Percentiles rank a stretch among this genome's conserved stretches.
Evolutionary conservation across 2,888 invertebrate genomes (phyloP).

Genomic region (Trichogramma evanescens): DNA sequence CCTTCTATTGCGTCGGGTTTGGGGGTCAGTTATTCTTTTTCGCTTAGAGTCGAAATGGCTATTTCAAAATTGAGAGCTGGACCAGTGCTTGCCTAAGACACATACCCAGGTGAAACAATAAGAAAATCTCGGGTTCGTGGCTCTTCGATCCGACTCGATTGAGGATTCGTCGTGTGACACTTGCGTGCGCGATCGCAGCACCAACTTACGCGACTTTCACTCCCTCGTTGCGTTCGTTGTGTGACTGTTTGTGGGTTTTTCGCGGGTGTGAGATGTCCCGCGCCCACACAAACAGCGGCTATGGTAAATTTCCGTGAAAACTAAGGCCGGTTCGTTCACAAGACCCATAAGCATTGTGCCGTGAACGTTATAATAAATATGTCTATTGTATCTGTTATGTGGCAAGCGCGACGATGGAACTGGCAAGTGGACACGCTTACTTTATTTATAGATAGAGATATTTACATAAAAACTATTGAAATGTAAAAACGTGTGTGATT

Average conservation of each 20-base stretch:
- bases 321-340: background rate
- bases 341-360: background rate
- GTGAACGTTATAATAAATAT: background rate
- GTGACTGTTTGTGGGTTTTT: background rate
- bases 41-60: conserved; percentile 55
- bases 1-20: conserved; percentile 73
- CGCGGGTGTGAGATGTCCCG: no score
- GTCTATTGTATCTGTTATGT: background rate
- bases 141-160: background rate
- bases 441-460: conserved; percentile 20
- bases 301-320: conserved; percentile 1
- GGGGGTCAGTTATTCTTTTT: conserved; percentile 56
- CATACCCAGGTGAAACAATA: conserved; percentile 40
- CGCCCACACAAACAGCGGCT: background rate
- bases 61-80: conserved; percentile 68
- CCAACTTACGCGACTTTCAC: background rate
- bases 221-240: background rate
- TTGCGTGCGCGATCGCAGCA: background rate
- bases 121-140: conserved; percentile 17
- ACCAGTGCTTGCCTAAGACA: conserved; percentile 45
- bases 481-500: conserved; percentile 14
- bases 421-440: conserved; percentile 22
- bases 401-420: conserved; percentile 7
- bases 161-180: background rate
- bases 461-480: conserved; percentile 24